Conservation (phyloP, 2,113 vertebrate genomes). For the Rhynchomys soricoides region DNA sequence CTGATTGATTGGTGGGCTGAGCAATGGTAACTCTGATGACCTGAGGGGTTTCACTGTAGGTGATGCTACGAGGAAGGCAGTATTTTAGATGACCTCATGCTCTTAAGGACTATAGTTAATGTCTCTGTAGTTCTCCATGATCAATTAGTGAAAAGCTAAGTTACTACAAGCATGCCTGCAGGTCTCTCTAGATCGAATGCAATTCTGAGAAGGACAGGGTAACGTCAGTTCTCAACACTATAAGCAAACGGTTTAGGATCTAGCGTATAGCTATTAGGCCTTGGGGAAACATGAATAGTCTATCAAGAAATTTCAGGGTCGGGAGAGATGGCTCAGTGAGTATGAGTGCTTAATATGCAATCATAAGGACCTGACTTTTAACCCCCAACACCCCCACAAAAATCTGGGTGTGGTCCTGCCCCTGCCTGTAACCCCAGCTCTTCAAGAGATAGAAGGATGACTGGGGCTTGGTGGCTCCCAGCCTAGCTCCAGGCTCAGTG, state of each 20-base stretch:
- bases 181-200: not conserved
- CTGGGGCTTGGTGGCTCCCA: not conserved
- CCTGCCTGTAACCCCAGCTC: not conserved
- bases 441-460: not conserved
- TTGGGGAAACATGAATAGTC: not conserved
- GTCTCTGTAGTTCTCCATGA: not conserved
- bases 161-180: not conserved
- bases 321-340: not conserved
- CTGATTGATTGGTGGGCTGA: not conserved
- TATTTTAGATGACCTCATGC: constrained; percentile 52
- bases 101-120: not conserved
- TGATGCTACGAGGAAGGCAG: not conserved
- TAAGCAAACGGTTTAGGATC: not conserved
- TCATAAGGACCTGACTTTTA: not conserved
- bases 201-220: not conserved
- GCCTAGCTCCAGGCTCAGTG: not conserved
- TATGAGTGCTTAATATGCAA: not conserved
- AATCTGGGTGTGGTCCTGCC: not conserved
- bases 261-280: not conserved
- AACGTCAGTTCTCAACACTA: not conserved
- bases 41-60: not conserved
- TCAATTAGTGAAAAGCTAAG: constrained; percentile 32
- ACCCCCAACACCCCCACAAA: not conserved
- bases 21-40: not conserved
- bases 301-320: not conserved